phyloP scores from a whole-genome alignment of 2,888 invertebrate species.

The Syritta pipiens region DNA sequence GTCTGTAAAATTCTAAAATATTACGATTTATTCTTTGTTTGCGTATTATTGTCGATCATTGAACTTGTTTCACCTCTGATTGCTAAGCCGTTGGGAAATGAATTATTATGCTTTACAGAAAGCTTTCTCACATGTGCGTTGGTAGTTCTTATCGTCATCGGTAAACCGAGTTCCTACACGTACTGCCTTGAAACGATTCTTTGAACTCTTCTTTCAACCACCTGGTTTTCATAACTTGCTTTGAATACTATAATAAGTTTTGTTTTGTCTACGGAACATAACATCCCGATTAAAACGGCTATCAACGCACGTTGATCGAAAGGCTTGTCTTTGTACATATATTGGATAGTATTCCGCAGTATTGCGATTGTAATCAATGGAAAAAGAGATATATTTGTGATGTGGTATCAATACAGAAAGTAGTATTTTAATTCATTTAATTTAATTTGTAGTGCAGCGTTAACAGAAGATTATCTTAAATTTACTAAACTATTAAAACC shows the following conservation, averaged over 20 bases:
- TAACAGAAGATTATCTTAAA: conserved; percentile 8
- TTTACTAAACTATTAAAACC: conserved; percentile 49
- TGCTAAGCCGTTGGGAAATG: no score
- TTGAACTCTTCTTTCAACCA: conserved; percentile 44
- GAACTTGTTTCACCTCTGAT: no score
- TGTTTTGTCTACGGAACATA: conserved; percentile 17
- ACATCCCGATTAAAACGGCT: conserved; percentile 33
- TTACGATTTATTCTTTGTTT: no score
- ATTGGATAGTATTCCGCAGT: background rate
- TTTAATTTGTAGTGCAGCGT: conserved; percentile 19
- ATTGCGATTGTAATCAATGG: background rate
- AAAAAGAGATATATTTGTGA: no score
- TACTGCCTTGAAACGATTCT: conserved; percentile 34
- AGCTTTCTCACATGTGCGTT: no score
- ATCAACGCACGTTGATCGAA: conserved; percentile 57
- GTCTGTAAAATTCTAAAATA: no score
- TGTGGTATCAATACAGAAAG: no score
- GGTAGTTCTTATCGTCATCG: no score
- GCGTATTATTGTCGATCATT: no score
- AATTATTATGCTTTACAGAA: no score
- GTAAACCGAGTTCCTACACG: conserved; percentile 46
- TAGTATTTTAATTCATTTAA: background rate
- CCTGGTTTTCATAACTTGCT: conserved; percentile 37
- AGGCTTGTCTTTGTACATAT: background rate
- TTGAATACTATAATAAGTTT: conserved; percentile 52